These are phyloP conservation scores for Anguilla marmorata DNA, from an alignment of 2,797 vertebrate species.

Conservation along the genomic window DNA sequence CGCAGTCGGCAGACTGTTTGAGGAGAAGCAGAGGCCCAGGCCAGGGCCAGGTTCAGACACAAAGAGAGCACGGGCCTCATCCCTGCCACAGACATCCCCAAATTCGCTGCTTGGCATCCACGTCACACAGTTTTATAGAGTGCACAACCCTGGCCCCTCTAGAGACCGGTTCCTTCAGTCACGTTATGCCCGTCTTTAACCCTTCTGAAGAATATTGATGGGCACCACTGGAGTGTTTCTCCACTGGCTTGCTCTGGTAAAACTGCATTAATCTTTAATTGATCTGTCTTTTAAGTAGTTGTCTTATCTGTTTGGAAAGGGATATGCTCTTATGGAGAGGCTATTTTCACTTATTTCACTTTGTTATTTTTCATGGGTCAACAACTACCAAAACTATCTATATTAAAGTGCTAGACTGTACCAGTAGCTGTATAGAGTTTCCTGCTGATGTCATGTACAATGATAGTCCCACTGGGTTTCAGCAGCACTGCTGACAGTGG, in stretches of 20 bases:
- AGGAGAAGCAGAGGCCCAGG: constrained; percentile 44
- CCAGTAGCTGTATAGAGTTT: too few species aligned
- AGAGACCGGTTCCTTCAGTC: neutral
- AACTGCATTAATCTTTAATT: neutral
- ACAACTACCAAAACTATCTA: too few species aligned
- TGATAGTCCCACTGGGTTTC: neutral
- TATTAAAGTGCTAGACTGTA: too few species aligned
- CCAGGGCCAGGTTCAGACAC: constrained; percentile 31
- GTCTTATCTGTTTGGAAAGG: neutral
- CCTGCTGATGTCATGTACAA: neutral
- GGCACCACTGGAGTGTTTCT: neutral
- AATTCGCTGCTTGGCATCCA: constrained; percentile 2
- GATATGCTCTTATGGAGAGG: neutral
- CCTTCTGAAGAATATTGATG: neutral
- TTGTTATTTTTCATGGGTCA: too few species aligned
- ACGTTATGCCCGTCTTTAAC: neutral
- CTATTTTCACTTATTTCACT: neutral
- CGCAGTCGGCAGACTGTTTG: constrained; percentile 40
- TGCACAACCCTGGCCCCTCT: neutral
- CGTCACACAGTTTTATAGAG: constrained; percentile 30
- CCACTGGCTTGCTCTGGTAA: too few species aligned
- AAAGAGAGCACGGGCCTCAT: constrained; percentile 44
- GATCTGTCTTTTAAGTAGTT: neutral
- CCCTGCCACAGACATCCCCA: constrained; percentile 14
- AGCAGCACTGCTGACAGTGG: neutral